A percentile compares a stretch with the other conserved stretches of the same genome.
Evolutionary conservation across 2,888 invertebrate species (phyloP).

Genomic region (Drosophila bunnanda): DNA sequence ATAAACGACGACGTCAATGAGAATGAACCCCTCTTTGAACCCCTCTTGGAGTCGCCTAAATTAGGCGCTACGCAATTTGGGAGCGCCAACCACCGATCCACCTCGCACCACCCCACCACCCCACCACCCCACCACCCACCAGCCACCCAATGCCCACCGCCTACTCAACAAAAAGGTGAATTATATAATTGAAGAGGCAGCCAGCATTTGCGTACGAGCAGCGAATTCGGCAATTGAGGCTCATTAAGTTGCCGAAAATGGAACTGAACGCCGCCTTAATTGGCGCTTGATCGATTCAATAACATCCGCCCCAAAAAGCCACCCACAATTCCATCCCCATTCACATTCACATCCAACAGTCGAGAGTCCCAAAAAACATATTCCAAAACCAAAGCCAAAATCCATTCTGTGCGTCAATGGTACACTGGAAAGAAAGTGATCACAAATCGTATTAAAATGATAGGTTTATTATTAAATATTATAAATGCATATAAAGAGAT

Average conservation of each 20-base stretch:
- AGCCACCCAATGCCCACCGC: constrained; percentile 3
- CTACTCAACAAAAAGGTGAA: constrained; percentile 17
- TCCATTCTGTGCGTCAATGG: constrained; percentile 52
- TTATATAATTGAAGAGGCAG: constrained; percentile 64
- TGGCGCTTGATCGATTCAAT: constrained; percentile 70
- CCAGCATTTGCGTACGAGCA: constrained; percentile 47
- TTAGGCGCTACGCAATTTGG: constrained; percentile 61
- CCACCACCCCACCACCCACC: constrained; percentile 4
- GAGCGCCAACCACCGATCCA: constrained; percentile 5
- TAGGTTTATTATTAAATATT: no score
- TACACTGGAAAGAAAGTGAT: constrained; percentile 17
- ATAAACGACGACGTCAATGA: constrained; percentile 63
- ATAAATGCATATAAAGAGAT: no score
- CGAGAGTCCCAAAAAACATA: constrained; percentile 13
- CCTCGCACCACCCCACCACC: neutral
- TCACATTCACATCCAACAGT: constrained; percentile 34
- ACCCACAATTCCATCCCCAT: constrained; percentile 27
- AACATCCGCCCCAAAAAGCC: constrained; percentile 59
- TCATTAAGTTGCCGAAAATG: constrained; percentile 71
- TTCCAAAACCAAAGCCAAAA: constrained; percentile 30
- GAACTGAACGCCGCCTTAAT: constrained; percentile 53
- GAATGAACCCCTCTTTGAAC: constrained; percentile 11
- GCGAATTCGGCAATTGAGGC: constrained; percentile 70
- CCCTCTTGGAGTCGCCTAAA: constrained; percentile 1
- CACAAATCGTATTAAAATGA: no score